phyloP scores from a whole-genome alignment of 1,140 invertebrate species.

The Drosophila mayri region DNA sequence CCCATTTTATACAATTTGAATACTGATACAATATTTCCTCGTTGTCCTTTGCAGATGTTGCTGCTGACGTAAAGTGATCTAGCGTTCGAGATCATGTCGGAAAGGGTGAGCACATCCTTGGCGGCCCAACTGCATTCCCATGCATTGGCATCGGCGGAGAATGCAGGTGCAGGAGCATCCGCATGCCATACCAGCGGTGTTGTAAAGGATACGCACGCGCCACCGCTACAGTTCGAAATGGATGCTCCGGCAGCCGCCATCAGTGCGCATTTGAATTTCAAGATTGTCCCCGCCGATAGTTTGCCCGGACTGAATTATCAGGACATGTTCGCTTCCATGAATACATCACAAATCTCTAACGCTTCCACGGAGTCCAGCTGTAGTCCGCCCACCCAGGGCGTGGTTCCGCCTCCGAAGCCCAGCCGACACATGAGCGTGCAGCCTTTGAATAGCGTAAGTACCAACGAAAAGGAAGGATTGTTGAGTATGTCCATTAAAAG shows the following conservation, averaged over 20 bases:
- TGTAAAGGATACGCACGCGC: slow-evolving; percentile 40
- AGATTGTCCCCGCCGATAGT: slow-evolving; percentile 68
- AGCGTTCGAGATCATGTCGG: slow-evolving; percentile 53
- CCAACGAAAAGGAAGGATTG: neutral
- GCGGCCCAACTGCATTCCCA: slow-evolving; percentile 68
- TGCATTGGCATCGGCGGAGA: slow-evolving; percentile 55
- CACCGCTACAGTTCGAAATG: slow-evolving; percentile 58
- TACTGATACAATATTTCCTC: neutral
- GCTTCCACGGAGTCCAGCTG: slow-evolving; percentile 79
- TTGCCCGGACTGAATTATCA: slow-evolving; percentile 61
- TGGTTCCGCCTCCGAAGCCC: slow-evolving; percentile 56
- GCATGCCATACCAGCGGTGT: slow-evolving; percentile 37
- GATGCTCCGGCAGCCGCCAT: slow-evolving; percentile 68
- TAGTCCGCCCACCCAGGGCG: slow-evolving; percentile 54
- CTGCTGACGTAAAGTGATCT: slow-evolving; percentile 21
- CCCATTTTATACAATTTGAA: neutral
- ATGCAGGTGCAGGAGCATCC: slow-evolving; percentile 5
- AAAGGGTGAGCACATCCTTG: slow-evolving; percentile 68
- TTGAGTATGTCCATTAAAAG: neutral
- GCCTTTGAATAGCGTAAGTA: slow-evolving; percentile 67
- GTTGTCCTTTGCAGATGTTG: slow-evolving; percentile 37
- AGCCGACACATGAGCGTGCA: slow-evolving; percentile 78
- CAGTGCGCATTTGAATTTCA: slow-evolving; percentile 76
- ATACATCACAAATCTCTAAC: slow-evolving; percentile 84
- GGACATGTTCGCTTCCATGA: slow-evolving; percentile 83